Evolutionary conservation across 2,888 invertebrate genomes (phyloP), one percentile per base, ranked within the genome.

Genomic region (Leptopterna dolabrata): DNA sequence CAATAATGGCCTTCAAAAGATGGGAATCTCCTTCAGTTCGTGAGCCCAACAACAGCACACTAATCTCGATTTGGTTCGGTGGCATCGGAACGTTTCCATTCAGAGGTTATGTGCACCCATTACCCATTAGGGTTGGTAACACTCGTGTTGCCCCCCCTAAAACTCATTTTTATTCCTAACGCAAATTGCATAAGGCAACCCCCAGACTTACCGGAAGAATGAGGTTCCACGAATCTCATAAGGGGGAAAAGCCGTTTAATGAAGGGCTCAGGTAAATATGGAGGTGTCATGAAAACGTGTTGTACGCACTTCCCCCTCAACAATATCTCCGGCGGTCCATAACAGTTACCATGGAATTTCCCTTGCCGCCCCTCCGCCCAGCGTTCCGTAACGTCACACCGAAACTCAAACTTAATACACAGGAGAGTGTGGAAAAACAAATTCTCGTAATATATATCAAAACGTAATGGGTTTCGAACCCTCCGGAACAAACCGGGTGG

Each of bases 241-340:
- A 24, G 24, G 63, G 63, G 24, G 63, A 63, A n/a, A 51, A 6
- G 24, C 24, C 63, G 3, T 63, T 63, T 63, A 63, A 63, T 63
- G 63, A 63, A 63, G 63, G 19, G 63, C 63, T 63, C 63, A 63
- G 63, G 63, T 63, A 63, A 63, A 63, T 63, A 63, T 63, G 63
- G 24, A 24, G 1, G 63, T 24, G 63, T 63, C 63, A 63, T 24
- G 63, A 63, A 63, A 63, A 63, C 24, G 24, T 63, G 63, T n/a
- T n/a, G 63, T 24, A 27, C 63, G n/a, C n/a, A 51, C 6, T 7
- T 63, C 24, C 63, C 24, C 63, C 24, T 7, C 63, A 24, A 7
- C 24, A 27, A 63, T 24, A 19, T 19, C 9, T 1, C 9, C 16
- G 11, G 24, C 9, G 63, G 19, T 11, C 19, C 19, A 63, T 63